These are phyloP conservation scores for Hydriomena furcata DNA, from an alignment of 2,888 invertebrate species.

Conservation along the genomic window DNA sequence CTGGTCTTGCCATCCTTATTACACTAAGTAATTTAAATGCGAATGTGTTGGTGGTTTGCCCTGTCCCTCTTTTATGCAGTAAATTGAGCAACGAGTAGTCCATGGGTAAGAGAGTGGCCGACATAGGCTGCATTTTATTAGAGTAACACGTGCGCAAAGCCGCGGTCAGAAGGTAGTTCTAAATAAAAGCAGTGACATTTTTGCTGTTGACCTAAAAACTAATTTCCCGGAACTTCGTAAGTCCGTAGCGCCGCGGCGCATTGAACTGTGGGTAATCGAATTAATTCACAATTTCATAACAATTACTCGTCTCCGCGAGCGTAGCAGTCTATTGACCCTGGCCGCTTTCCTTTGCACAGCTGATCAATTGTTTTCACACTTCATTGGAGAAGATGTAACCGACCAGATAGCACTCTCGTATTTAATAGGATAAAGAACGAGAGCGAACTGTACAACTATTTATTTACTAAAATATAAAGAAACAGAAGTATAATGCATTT, in stretches of 20 bases:
- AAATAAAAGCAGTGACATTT: too few species aligned
- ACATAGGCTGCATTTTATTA: too few species aligned
- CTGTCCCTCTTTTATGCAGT: too few species aligned
- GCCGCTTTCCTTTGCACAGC: constrained; percentile 34
- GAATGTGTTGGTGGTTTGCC: too few species aligned
- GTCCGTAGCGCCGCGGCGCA: constrained; percentile 5
- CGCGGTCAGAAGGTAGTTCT: too few species aligned
- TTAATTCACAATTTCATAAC: constrained; percentile 33
- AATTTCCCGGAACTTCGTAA: constrained; percentile 21
- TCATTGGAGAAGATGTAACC: constrained; percentile 22
- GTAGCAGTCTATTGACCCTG: constrained; percentile 31
- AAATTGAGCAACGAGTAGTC: too few species aligned
- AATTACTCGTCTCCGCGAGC: constrained; percentile 29
- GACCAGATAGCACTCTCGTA: constrained; percentile 3
- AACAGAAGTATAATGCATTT: too few species aligned
- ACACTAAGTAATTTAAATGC: too few species aligned
- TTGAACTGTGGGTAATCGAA: constrained; percentile 25
- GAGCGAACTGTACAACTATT: too few species aligned
- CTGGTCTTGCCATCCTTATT: too few species aligned
- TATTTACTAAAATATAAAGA: background rate
- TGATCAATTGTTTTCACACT: constrained; percentile 31
- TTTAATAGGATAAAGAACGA: background rate
- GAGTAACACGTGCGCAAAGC: too few species aligned
- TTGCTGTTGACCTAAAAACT: constrained; percentile 10
- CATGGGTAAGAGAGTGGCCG: too few species aligned